Base-by-base conservation (phyloP, 2,797 vertebrate genomes). In the Microctenopoma stevenorrisi region DNA sequence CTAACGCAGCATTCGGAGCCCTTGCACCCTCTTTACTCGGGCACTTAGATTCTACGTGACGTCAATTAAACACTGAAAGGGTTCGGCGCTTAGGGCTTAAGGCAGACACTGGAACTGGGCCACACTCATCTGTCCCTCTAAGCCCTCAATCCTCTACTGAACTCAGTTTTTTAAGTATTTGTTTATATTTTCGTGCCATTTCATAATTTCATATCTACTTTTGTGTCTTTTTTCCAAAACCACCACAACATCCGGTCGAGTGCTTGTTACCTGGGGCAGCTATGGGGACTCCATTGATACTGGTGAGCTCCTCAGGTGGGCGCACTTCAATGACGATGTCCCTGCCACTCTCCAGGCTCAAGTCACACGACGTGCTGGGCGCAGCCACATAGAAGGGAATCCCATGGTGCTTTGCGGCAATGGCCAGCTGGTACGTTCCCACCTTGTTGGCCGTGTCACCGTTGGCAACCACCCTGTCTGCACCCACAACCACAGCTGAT, bases 391-490 rank as follows among this genome's bases (percentile, higher is more conserved):
- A 98, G 88, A 98, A 98, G 15, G 96, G 97, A 68, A 98, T 92
- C 51, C 93, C 89, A 0, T 97, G 96, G 86, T 98, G 91, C 84
- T 94, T 95, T 33, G 97, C 97, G 0, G 89, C 85, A 0, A 98
- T 95, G 64, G 97, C 96, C 90, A 98, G 88, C 91, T 96, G 95
- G 90, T 97, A 98, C 0, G 96, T 98, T 70, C 97, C 97, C 65
- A 98, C 94, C 86, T 98, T 98, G 88, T 98, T 98, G 70, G 96
- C 97, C 0, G 96, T 97, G 86, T 98, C 97, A 0, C 97, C 97
- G 0, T 97, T 98, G 68, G 96, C 96, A 1, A 96, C 96, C 50
- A 98, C 95, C 0, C 96, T 86, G 91, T 98, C 96, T 0, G 96
- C 97, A 15, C 96, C 97, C 9, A 98, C 96, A 1, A 98, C 91